Evolutionary conservation across 2,888 invertebrate species (phyloP), one percentile per base, ranked within the genome.

Genomic region (Callinectes sapidus): DNA sequence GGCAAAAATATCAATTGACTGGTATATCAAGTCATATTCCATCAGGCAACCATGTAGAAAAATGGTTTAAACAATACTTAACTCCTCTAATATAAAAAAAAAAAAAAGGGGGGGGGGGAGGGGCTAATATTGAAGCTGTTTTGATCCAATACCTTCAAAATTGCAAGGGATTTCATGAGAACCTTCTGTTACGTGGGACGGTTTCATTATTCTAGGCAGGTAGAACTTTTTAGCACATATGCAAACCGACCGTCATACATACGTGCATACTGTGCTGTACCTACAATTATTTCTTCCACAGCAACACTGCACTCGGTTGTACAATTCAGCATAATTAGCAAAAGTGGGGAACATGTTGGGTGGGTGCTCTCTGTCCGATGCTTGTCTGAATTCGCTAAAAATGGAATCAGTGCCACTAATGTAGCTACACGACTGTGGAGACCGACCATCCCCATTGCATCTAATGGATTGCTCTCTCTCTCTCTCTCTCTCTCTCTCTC

Each of bases 401-500:
- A 61, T 61, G 61, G 18, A 61, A 61, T 61, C 61, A 61, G 61
- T 5, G 61, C 23, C 61, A 23, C 61, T 61, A 61, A 61, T 61
- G 61, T 61, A 61, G 23, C 61, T 61, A 61, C 61, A 61, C 23
- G 23, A 61, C 61, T 61, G 61, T 61, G 5, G 61, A 61, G 61
- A 61, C 61, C 61, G 61, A 61, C 61, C 61, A 61, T 23, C 61
- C 61, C 61, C 61, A 61, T 61, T 61, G 61, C 61, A 61, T 61
- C 61, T 23, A 61, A 23, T 61, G 61, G 61, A 61, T 6, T 23
- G 61, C 61, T 18, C 61, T 61, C 23, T 23, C 18, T 85, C 28
- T 28, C 85, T 85, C 85, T 85, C 85, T 85, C 85, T 85, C 35
- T 85, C 85, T 81, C 81, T 81, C 81, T 81, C 81, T 81, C 81